phyloP scores from a whole-genome alignment of 2,797 vertebrate genomes.

The Alosa sapidissima region DNA sequence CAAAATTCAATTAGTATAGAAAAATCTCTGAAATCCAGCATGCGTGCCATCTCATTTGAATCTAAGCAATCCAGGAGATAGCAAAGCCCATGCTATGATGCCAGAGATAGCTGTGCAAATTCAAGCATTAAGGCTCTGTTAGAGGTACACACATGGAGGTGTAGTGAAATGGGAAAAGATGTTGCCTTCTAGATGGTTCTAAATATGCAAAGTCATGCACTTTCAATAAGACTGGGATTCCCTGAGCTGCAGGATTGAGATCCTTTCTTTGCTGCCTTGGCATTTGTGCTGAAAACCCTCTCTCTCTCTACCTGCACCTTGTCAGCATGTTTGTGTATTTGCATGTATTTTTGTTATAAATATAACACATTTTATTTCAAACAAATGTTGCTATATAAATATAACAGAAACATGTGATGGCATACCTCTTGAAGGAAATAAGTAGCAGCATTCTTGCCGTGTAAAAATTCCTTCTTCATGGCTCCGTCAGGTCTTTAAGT shows the following conservation, averaged over 20 bases:
- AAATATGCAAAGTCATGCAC: constrained; percentile 18
- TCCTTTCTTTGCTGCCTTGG: not conserved
- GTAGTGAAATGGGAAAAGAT: not conserved
- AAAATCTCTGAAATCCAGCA: not conserved
- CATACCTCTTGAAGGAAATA: not conserved
- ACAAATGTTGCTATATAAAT: not conserved
- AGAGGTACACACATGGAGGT: not conserved
- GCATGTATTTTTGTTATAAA: not conserved
- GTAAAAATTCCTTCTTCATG: not conserved
- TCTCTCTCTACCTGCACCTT: not conserved
- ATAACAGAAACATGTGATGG: not conserved
- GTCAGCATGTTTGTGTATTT: not conserved
- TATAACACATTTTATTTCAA: not conserved
- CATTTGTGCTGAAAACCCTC: not conserved
- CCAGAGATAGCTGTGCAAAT: not conserved
- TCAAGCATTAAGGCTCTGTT: not conserved
- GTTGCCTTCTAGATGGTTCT: not conserved
- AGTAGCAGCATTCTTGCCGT: not conserved
- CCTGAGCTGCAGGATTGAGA: not conserved
- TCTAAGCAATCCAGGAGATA: not conserved
- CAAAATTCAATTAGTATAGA: not conserved
- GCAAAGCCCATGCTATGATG: not conserved
- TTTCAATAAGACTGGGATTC: not conserved
- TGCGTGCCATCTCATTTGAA: not conserved
- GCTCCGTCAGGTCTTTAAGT: not conserved